A percentile compares a stretch with the other conserved stretches of the same genome.
phyloP scores from a whole-genome alignment of 1,140 invertebrate genomes.

The Drosophila mojavensis region DNA sequence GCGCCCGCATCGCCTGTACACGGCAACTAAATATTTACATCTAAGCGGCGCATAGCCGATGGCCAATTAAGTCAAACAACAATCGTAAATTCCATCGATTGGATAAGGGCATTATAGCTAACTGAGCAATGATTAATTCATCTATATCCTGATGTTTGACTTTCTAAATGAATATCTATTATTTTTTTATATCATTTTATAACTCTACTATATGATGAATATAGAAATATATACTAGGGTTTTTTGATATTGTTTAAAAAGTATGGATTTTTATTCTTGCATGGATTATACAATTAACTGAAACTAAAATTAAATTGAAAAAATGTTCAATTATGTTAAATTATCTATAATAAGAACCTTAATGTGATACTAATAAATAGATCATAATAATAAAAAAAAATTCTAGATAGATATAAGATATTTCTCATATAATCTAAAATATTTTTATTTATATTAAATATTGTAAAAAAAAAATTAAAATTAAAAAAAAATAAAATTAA shows the following conservation, averaged over 20 bases:
- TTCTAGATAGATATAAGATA: too few relatives aligned
- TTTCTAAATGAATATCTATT: too few relatives aligned
- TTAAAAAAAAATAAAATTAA: too few relatives aligned
- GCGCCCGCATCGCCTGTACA: constrained; percentile 49
- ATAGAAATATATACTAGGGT: too few relatives aligned
- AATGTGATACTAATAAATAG: too few relatives aligned
- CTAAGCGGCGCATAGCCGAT: constrained; percentile 13
- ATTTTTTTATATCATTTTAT: not conserved
- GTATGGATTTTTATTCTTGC: too few relatives aligned
- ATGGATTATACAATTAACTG: too few relatives aligned
- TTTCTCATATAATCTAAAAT: too few relatives aligned
- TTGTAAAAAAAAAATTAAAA: too few relatives aligned
- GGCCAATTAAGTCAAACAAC: constrained; percentile 37
- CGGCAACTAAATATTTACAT: constrained; percentile 46
- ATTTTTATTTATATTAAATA: too few relatives aligned
- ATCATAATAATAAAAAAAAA: too few relatives aligned
- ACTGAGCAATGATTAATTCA: not conserved
- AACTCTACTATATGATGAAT: not conserved
- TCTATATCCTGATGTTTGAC: not conserved
- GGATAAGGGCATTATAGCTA: not conserved
- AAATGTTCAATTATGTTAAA: not conserved
- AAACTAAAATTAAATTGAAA: not conserved
- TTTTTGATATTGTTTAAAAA: not conserved
- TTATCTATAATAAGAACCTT: too few relatives aligned
- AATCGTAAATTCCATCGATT: constrained; percentile 36